Evolutionary conservation across 2,888 invertebrate genomes (phyloP), one percentile per base, ranked within the genome.

Genomic region (Nymphalis polychloros): DNA sequence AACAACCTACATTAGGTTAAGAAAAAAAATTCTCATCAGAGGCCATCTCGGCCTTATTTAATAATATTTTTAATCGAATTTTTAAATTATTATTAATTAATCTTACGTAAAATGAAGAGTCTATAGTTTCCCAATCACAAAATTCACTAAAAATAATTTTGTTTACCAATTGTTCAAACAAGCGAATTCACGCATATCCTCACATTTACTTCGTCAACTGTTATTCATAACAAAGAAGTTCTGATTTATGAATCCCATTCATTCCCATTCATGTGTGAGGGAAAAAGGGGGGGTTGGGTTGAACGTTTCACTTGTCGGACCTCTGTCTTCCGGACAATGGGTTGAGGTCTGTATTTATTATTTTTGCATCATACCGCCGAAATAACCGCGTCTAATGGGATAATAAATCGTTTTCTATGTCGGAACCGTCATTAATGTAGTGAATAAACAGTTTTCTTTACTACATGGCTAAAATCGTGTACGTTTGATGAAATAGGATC

Each of bases 251-350:
- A 69, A 62, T 63, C 48, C 59, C 65, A 65, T 69, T 66, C 63
- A 69, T 63, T 59, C 59, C 48, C 63, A 49, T 52, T 69, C 66
- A 66, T 66, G 69, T 65, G 63, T 69, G 64, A 35, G 60, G 35
- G 59, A 53, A 19, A 31, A 53, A 31, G 31, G 49, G 23, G 16
- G 49, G 49, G 10, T 4, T 49, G 41, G 49, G 48, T 27, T 49
- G 59, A 27, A 63, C 50, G 31, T 52, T 63, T 63, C 59, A 63
- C 64, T 69, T 73, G 75, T 77, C 74, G 67, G 73, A 76, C 77
- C 76, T 74, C 72, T 74, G 70, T 78, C 77, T 73, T 48, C 59
- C 52, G 67, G 68, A 77, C 77, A 78, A 78, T 74, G 69, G 71
- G 8, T 63, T 63, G 66, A 67, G 67, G 63, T 68, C 69, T 65